phyloP scores from a whole-genome alignment of 2,113 vertebrate genomes.

The Cygnus atratus region DNA sequence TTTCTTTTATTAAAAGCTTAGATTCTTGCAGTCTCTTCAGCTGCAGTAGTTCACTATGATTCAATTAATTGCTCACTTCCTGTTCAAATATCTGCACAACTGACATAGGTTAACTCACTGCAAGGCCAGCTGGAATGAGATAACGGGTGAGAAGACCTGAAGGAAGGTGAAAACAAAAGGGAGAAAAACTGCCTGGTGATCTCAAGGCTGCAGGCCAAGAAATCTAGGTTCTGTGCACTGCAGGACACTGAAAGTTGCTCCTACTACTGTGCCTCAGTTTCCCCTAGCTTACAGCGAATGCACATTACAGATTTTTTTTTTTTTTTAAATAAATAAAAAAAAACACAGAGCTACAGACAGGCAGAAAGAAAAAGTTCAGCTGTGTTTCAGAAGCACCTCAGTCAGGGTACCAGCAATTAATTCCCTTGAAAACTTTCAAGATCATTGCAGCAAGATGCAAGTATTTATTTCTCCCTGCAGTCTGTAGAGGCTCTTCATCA shows the following conservation, averaged over 20 bases:
- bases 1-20: neutral
- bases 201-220: neutral
- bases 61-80: neutral
- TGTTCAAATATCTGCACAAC: neutral
- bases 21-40: neutral
- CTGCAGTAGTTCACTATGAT: neutral
- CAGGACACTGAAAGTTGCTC: neutral
- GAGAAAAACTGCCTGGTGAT: neutral
- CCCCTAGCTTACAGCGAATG: neutral
- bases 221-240: neutral
- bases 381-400: neutral
- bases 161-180: neutral
- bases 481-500: neutral
- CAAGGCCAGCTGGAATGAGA: neutral
- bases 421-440: neutral
- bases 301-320: neutral
- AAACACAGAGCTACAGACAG: neutral
- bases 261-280: neutral
- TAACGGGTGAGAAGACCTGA: neutral
- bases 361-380: neutral
- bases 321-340: neutral
- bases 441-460: neutral
- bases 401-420: neutral
- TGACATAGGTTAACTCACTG: neutral
- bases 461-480: neutral